Conservation (phyloP, 1,140 invertebrate genomes). For the Spodoptera litura region DNA sequence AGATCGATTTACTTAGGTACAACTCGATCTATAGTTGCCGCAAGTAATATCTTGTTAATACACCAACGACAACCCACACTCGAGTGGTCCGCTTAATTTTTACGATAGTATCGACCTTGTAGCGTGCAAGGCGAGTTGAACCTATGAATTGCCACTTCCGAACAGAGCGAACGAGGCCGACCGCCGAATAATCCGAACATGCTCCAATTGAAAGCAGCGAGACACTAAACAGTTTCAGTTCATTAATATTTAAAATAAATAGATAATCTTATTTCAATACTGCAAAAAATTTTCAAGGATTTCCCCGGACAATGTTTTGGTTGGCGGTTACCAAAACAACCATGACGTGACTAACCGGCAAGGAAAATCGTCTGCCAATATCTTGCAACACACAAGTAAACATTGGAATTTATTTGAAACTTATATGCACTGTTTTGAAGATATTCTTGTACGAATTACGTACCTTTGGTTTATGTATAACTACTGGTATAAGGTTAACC, state of each 20-base stretch:
- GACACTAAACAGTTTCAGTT: slow-evolving; percentile 22
- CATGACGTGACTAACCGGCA: slow-evolving; percentile 33
- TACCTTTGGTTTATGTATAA: no score
- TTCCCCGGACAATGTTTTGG: slow-evolving; percentile 6
- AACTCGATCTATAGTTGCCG: not conserved
- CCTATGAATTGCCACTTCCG: slow-evolving; percentile 68
- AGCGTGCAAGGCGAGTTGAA: slow-evolving; percentile 58
- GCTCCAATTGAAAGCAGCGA: slow-evolving; percentile 29
- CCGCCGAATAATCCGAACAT: slow-evolving; percentile 44
- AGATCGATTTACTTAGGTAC: slow-evolving; percentile 13
- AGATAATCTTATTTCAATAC: slow-evolving; percentile 1
- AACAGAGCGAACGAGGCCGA: slow-evolving; percentile 58
- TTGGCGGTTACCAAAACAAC: slow-evolving; percentile 29
- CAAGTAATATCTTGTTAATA: slow-evolving; percentile 17
- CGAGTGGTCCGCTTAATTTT: slow-evolving; percentile 37
- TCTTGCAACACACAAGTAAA: slow-evolving; percentile 14
- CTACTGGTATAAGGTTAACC: not conserved
- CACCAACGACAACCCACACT: slow-evolving; percentile 20
- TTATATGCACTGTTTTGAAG: not conserved
- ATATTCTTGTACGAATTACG: no score
- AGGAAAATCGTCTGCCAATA: slow-evolving; percentile 27
- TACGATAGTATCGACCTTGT: slow-evolving; percentile 56
- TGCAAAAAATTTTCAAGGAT: slow-evolving; percentile 19
- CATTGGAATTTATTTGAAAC: slow-evolving; percentile 5
- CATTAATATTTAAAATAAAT: slow-evolving; percentile 21